Conservation (phyloP, 2,888 invertebrate species). For the Eristalis pertinax region DNA sequence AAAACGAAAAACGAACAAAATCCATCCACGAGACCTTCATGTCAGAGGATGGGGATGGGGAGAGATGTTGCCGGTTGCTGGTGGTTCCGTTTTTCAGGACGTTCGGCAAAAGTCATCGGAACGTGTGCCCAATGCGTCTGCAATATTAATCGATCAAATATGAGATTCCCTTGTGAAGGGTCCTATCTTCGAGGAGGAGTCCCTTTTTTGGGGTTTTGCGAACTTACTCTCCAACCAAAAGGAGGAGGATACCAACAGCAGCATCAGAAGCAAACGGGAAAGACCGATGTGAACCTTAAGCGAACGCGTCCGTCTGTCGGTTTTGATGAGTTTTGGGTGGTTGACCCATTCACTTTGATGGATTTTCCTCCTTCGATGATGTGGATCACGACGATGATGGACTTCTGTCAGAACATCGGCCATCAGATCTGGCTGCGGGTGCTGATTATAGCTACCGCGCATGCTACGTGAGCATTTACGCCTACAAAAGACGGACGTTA, state of each 20-base stretch:
- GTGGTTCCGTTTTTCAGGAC: slow-evolving; percentile 24
- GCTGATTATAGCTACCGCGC: slow-evolving; percentile 75
- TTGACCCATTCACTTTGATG: slow-evolving; percentile 73
- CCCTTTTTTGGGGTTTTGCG: slow-evolving; percentile 39
- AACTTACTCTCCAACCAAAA: slow-evolving; percentile 22
- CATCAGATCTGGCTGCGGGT: slow-evolving; percentile 38
- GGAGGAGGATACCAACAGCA: slow-evolving; percentile 11
- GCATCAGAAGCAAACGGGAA: slow-evolving; percentile 23
- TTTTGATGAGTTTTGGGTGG: slow-evolving; percentile 72
- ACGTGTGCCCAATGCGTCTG: slow-evolving; percentile 68
- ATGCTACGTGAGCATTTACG: slow-evolving; percentile 73
- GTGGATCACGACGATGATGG: slow-evolving; percentile 52
- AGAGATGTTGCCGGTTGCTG: background rate
- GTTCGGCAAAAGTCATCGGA: slow-evolving; percentile 51
- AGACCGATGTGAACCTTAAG: slow-evolving; percentile 9
- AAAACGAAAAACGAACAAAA: slow-evolving; percentile 10
- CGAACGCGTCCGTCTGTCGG: slow-evolving; percentile 37
- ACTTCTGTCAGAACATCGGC: slow-evolving; percentile 65
- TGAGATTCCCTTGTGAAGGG: slow-evolving; percentile 74
- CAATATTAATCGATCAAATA: slow-evolving; percentile 72
- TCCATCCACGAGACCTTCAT: background rate
- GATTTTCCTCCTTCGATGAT: slow-evolving; percentile 69
- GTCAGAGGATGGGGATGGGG: slow-evolving; percentile 2
- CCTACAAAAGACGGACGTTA: slow-evolving; percentile 59
- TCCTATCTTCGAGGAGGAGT: slow-evolving; percentile 64